Evolutionary conservation across 2,113 vertebrate genomes (phyloP).

Genomic region (Misgurnus mizolepis): DNA sequence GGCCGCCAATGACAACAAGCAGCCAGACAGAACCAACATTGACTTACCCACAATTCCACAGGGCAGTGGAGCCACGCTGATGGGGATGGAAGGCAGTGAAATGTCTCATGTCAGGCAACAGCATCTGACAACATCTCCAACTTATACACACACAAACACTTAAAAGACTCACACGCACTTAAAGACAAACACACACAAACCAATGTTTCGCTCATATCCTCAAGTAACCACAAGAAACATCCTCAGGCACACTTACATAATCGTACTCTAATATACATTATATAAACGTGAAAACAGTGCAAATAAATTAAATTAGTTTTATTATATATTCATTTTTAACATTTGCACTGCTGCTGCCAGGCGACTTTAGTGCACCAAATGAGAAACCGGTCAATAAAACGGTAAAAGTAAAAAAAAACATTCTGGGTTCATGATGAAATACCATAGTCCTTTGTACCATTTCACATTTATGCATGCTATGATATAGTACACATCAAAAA

Average conservation of each 20-base stretch:
- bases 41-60: constrained; percentile 58
- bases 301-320: neutral
- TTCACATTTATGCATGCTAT: too few relatives aligned
- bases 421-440: too few relatives aligned
- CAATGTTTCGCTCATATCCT: too few relatives aligned
- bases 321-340: neutral
- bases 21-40: constrained; percentile 69
- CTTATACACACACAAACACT: neutral
- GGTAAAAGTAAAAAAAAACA: neutral
- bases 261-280: neutral
- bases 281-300: neutral
- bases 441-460: too few relatives aligned
- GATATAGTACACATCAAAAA: neutral
- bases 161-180: neutral
- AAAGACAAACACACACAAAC: neutral
- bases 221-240: too few relatives aligned
- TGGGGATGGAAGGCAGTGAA: constrained; percentile 45
- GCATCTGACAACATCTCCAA: neutral
- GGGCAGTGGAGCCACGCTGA: constrained; percentile 39
- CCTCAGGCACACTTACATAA: neutral
- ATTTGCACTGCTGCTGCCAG: neutral
- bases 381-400: neutral
- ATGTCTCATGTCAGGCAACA: constrained; percentile 4
- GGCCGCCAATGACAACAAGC: constrained; percentile 66
- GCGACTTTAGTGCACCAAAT: neutral